Base-by-base conservation (phyloP, 2,797 vertebrate species). In the Eleutherodactylus coqui region DNA sequence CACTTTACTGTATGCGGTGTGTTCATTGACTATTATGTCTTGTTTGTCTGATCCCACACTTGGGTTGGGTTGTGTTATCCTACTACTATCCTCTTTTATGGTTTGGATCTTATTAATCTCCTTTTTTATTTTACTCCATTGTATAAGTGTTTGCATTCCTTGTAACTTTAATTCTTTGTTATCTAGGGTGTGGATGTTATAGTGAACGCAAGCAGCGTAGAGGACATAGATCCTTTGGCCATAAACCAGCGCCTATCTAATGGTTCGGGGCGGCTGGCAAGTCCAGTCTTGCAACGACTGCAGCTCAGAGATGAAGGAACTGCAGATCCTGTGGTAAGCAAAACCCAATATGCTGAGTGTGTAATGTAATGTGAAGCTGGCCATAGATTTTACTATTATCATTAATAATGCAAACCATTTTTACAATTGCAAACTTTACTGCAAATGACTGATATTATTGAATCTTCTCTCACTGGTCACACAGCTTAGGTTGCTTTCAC, bases 211-310 rank as follows among this genome's bases (percentile, higher is more conserved):
- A 99, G 98, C 95, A 98, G 95, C 0, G 95, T 97, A 92, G 98
- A 99, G 0, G 98, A 99, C 93, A 97, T 99, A 0, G 98, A 99
- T 58, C 96, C 97, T 0, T 93, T 95, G 0, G 97, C 97, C 91
- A 98, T 99, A 0, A 96, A 96, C 14, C 97, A 99, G 92, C 95
- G 96, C 21, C 94, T 99, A 85, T 96, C 96, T 91, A 99, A 98
- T 0, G 97, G 98, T 82, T 95, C 96, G 41, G 95, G 92, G 0
- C 93, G 92, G 0, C 95, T 96, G 83, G 96, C 97, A 19, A 98
- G 98, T 89, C 97, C 98, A 0, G 97, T 98, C 83, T 92, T 99
- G 89, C 96, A 95, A 89, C 96, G 97, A 43, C 95, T 99, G 90
- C 95, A 92, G 83, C 95, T 96, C 89, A 92, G 92, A 0, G 98